These are phyloP conservation scores for Scolopax bukidnonensis DNA, from an alignment of 2,797 vertebrate genomes.

Conservation along the genomic window DNA sequence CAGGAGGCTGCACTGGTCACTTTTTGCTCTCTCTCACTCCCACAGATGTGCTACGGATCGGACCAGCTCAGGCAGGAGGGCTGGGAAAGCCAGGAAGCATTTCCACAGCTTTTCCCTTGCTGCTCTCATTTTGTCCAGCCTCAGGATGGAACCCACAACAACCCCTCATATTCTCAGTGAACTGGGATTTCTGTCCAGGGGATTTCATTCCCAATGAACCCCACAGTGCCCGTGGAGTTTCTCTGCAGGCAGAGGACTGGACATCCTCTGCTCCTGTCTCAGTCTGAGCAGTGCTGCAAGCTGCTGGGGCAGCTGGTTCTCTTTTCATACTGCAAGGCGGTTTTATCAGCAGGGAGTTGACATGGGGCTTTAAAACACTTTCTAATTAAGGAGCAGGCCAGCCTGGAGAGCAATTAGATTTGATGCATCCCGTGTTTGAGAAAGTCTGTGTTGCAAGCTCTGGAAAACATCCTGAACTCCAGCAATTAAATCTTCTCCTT, in stretches of 20 bases:
- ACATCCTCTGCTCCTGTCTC: not conserved
- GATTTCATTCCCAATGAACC: not conserved
- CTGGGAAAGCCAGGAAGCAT: not conserved
- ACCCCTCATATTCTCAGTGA: not conserved
- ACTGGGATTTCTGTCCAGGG: not conserved
- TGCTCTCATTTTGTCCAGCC: not conserved
- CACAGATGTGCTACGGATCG: not conserved
- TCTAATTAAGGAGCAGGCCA: slow-evolving; percentile 70
- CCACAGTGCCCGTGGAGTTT: rapidly evolving
- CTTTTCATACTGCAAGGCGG: not conserved
- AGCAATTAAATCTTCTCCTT: slow-evolving; percentile 50
- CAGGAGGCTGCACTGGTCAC: not conserved
- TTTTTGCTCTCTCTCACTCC: not conserved
- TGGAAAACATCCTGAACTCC: slow-evolving; percentile 41
- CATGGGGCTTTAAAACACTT: slow-evolving; percentile 57
- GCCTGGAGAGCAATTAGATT: slow-evolving; percentile 73
- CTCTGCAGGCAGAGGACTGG: not conserved
- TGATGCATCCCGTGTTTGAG: slow-evolving; percentile 51
- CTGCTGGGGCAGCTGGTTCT: not conserved
- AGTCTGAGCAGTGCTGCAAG: not conserved
- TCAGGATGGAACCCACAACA: not conserved
- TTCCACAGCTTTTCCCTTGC: not conserved
- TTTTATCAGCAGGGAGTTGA: slow-evolving; percentile 27
- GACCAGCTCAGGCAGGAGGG: not conserved
- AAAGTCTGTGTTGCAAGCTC: slow-evolving; percentile 36